Conservation (phyloP, 2,113 vertebrate genomes). For the Rallus limicola region DNA sequence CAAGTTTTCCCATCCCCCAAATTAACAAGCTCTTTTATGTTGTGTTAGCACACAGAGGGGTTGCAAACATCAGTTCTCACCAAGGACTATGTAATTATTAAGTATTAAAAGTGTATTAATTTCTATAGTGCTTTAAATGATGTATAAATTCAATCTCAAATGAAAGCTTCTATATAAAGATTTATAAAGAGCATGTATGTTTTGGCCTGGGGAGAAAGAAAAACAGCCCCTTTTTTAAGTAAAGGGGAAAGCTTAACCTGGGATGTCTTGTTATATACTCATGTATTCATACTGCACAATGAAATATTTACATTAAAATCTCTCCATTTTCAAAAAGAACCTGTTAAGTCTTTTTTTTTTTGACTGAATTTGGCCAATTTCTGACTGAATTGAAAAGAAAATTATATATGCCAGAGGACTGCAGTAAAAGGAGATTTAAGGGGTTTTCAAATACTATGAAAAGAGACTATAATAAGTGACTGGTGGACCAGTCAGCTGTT, state of each 20-base stretch:
- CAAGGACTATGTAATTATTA: background rate
- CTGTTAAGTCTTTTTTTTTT: background rate
- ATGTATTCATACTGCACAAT: background rate
- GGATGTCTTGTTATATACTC: background rate
- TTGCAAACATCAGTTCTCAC: background rate
- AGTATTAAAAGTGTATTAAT: background rate
- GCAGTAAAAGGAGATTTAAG: conserved; percentile 41
- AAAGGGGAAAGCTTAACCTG: background rate
- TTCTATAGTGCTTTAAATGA: background rate
- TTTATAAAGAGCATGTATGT: background rate
- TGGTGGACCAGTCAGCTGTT: background rate
- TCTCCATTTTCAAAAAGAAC: background rate
- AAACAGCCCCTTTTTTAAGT: background rate
- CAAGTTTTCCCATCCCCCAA: background rate
- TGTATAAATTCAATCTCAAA: background rate
- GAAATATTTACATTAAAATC: background rate
- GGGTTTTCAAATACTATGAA: background rate
- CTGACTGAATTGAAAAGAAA: background rate
- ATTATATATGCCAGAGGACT: background rate
- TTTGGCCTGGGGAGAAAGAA: background rate
- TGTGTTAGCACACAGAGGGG: background rate
- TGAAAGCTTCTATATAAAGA: background rate
- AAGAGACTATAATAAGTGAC: background rate
- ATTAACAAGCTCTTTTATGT: background rate
- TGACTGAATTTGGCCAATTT: background rate